These are phyloP conservation scores for Cyanoramphus novaezelandiae DNA, from an alignment of 2,113 vertebrate species.

Conservation along the genomic window DNA sequence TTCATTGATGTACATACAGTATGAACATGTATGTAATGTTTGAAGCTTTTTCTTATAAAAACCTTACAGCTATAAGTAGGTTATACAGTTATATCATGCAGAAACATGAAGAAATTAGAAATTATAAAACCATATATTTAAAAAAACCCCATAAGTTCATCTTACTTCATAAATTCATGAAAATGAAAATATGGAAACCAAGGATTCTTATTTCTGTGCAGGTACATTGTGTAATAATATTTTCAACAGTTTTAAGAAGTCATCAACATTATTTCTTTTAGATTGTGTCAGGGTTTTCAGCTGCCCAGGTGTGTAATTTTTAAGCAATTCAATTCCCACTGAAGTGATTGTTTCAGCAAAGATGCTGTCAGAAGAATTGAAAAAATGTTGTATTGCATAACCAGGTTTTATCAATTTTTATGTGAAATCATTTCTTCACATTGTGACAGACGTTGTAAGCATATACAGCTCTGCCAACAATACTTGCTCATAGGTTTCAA, in stretches of 20 bases:
- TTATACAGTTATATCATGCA: neutral
- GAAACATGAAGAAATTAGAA: neutral
- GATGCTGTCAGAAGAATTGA: neutral
- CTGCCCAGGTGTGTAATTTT: neutral
- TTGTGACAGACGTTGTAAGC: neutral
- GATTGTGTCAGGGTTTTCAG: neutral
- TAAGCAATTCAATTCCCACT: neutral
- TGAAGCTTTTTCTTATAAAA: neutral
- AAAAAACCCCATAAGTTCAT: neutral
- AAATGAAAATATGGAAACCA: neutral
- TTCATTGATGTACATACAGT: neutral
- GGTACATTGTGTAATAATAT: neutral
- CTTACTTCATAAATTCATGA: neutral
- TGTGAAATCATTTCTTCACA: neutral
- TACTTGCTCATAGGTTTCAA: neutral
- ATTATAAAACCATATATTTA: neutral
- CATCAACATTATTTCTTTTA: neutral
- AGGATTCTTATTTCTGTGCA: neutral
- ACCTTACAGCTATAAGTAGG: neutral
- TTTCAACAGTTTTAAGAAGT: neutral
- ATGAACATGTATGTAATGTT: constrained; percentile 7
- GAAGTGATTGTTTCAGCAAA: neutral
- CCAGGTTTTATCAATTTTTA: neutral
- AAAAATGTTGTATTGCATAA: neutral
- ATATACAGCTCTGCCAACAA: neutral